phyloP scores from a whole-genome alignment of 2,797 vertebrate genomes.

The Argentina silus region DNA sequence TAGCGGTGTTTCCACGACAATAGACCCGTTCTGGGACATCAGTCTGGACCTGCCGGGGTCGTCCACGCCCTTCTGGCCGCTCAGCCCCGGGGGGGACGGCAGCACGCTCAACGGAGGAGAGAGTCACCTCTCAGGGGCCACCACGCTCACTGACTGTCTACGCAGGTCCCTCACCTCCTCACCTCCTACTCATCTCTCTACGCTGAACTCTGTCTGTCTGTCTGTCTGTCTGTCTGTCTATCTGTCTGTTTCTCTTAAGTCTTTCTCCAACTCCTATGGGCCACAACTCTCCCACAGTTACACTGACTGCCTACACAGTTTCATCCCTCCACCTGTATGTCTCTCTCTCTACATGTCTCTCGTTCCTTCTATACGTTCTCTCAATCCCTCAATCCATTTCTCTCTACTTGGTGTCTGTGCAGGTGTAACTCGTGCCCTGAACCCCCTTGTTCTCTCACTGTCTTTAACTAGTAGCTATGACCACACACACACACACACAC shows the following conservation, averaged over 20 bases:
- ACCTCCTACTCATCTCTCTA: background rate
- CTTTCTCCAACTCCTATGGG: too few species aligned
- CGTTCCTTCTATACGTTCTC: background rate
- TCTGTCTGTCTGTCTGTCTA: too few species aligned
- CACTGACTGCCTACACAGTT: background rate
- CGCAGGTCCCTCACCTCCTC: slow-evolving; percentile 81
- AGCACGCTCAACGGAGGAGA: slow-evolving; percentile 94
- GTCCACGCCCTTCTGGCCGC: slow-evolving; percentile 97
- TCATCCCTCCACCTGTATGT: background rate
- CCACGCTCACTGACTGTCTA: slow-evolving; percentile 97
- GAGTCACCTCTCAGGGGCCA: slow-evolving; percentile 91
- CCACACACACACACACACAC: background rate
- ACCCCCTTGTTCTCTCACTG: background rate
- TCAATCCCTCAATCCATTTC: background rate
- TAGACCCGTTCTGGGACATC: slow-evolving; percentile 99
- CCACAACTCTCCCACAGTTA: too few species aligned
- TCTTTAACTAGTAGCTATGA: background rate
- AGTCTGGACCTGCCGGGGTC: slow-evolving; percentile 97
- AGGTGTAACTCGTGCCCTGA: background rate
- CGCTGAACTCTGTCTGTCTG: too few species aligned
- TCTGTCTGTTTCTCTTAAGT: too few species aligned
- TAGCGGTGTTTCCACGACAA: slow-evolving; percentile 97
- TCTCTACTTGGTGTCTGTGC: background rate
- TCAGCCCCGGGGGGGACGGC: slow-evolving; percentile 94
- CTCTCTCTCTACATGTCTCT: background rate